phyloP scores from a whole-genome alignment of 2,113 vertebrate species.

The Corynorhinus townsendii region DNA sequence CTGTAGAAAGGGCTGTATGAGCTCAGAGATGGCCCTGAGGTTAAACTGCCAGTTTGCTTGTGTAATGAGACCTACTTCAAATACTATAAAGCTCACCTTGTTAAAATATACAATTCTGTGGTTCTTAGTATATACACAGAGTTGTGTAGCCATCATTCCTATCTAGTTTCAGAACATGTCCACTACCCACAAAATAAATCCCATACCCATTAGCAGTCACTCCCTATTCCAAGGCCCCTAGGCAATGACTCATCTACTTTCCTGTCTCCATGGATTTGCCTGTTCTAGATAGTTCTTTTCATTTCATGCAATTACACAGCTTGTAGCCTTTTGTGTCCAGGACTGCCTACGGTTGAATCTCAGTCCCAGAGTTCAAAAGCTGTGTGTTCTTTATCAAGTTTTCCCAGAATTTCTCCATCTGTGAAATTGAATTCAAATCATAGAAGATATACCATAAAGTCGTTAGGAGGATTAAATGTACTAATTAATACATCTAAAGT shows the following conservation, averaged over 20 bases:
- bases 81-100: not conserved
- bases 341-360: not conserved
- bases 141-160: not conserved
- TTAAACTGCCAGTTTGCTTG: not conserved
- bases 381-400: not conserved
- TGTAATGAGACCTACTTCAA: not conserved
- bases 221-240: too few relatives aligned
- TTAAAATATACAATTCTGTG: not conserved
- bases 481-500: not conserved
- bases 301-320: not conserved
- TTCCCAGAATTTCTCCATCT: not conserved
- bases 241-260: not conserved
- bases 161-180: not conserved
- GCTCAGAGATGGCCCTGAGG: not conserved
- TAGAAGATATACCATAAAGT: not conserved
- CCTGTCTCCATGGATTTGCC: not conserved
- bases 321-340: not conserved
- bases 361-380: not conserved
- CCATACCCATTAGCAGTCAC: too few relatives aligned
- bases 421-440: slow-evolving; percentile 6
- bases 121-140: not conserved
- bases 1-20: not conserved
- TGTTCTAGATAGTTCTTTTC: not conserved
- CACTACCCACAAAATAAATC: not conserved
- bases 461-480: not conserved